A percentile compares a stretch with the other conserved stretches of the same genome.
Evolutionary conservation across 2,113 vertebrate species (phyloP).

Genomic region (Rhinolophus sinicus): DNA sequence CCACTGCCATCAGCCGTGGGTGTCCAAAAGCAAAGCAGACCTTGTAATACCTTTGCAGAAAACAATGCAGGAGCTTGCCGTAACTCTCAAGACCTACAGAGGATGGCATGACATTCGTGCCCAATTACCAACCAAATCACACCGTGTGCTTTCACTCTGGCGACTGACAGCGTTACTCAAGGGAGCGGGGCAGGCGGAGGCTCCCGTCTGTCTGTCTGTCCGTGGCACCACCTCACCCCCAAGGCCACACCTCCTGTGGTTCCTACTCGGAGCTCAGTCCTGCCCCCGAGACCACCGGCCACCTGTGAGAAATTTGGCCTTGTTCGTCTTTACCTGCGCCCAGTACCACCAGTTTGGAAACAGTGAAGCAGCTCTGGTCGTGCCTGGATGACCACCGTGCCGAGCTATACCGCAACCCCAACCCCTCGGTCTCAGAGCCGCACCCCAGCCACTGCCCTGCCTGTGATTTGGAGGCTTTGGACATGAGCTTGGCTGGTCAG

Average conservation of each 20-base stretch:
- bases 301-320: accelerated
- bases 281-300: neutral
- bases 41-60: neutral
- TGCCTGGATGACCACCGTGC: accelerated
- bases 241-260: neutral
- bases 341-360: neutral
- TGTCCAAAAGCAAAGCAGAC: neutral
- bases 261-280: neutral
- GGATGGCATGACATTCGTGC: accelerated
- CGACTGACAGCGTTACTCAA: no score
- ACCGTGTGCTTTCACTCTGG: accelerated
- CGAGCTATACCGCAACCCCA: neutral
- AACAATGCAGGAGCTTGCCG: accelerated
- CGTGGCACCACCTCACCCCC: accelerated
- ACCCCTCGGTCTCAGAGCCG: neutral
- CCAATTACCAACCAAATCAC: accelerated
- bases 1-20: neutral
- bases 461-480: accelerated
- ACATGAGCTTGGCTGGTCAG: neutral
- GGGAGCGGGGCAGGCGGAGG: no score
- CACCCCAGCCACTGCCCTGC: accelerated
- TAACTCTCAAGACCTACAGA: neutral
- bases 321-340: accelerated
- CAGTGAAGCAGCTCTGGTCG: accelerated
- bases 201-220: accelerated